A percentile compares a stretch with the other conserved stretches of the same genome.
phyloP scores from a whole-genome alignment of 2,113 vertebrate genomes.

The Hepsetus odoe region DNA sequence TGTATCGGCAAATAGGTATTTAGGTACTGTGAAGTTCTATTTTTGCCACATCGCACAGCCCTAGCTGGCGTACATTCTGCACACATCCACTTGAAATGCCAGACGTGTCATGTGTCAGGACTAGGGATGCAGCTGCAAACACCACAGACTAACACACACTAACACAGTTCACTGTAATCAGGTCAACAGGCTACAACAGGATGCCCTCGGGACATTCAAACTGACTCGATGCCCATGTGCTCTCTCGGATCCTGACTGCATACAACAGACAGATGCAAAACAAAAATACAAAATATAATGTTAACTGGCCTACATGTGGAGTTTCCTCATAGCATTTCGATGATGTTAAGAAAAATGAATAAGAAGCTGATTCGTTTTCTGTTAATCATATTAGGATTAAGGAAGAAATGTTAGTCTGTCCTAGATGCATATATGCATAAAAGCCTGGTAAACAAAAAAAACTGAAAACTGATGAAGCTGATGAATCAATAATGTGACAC shows the following conservation, averaged over 20 bases:
- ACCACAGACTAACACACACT: not conserved
- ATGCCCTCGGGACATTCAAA: slow-evolving; percentile 26
- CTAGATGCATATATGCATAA: no score
- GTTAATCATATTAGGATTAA: no score
- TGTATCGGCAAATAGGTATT: no score
- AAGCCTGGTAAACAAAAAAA: no score
- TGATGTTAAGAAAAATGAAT: no score
- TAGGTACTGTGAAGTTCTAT: not conserved
- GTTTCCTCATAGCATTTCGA: no score
- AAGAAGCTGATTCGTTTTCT: no score
- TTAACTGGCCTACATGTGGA: not conserved
- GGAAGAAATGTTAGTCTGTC: no score
- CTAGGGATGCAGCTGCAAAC: slow-evolving; percentile 18
- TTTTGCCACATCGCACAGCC: not conserved
- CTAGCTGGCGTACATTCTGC: slow-evolving; percentile 1
- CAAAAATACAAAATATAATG: not conserved
- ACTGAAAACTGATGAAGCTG: no score
- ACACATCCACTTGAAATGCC: not conserved
- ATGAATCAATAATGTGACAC: no score
- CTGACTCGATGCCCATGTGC: slow-evolving; percentile 16
- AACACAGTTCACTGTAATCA: slow-evolving; percentile 45
- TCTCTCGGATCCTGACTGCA: not conserved
- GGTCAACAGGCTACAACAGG: slow-evolving; percentile 48
- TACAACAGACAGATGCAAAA: not conserved
- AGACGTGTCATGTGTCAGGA: slow-evolving; percentile 18